Conservation (phyloP, 2,888 invertebrate species). For the Hydriomena furcata region DNA sequence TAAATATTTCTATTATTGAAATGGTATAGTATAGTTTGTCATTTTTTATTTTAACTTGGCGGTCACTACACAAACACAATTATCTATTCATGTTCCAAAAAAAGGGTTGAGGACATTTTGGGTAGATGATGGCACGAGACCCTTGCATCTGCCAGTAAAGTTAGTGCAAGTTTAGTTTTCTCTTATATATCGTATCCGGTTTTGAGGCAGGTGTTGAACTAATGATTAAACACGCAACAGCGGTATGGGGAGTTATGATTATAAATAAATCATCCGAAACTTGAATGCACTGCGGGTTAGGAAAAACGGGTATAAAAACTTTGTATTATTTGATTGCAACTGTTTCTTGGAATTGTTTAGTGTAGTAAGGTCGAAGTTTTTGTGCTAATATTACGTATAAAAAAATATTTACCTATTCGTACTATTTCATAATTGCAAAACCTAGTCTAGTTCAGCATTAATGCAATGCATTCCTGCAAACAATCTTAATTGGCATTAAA, state of each 20-base stretch:
- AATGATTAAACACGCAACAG: constrained; percentile 27
- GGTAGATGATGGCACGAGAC: constrained; percentile 59
- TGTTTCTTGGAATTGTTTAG: constrained; percentile 8
- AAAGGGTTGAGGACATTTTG: constrained; percentile 1
- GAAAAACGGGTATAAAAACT: constrained; percentile 14
- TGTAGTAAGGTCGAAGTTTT: constrained; percentile 15
- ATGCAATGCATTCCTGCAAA: no score
- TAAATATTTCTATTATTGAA: neutral
- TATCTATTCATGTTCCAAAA: constrained; percentile 3
- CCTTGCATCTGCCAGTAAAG: constrained; percentile 44
- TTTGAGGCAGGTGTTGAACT: constrained; percentile 69
- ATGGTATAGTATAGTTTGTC: no score
- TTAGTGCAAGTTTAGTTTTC: constrained; percentile 64
- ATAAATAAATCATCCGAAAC: constrained; percentile 25
- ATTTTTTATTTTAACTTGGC: neutral
- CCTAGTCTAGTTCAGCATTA: no score
- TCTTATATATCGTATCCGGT: constrained; percentile 77
- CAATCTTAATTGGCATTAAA: no score
- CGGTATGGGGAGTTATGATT: constrained; percentile 19
- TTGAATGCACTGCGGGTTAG: constrained; percentile 8
- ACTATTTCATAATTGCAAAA: no score
- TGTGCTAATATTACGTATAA: neutral
- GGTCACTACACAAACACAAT: neutral
- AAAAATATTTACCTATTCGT: no score
- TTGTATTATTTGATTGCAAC: constrained; percentile 5